These are phyloP conservation scores for Spodoptera littoralis DNA, from an alignment of 2,888 invertebrate species.

Conservation along the genomic window DNA sequence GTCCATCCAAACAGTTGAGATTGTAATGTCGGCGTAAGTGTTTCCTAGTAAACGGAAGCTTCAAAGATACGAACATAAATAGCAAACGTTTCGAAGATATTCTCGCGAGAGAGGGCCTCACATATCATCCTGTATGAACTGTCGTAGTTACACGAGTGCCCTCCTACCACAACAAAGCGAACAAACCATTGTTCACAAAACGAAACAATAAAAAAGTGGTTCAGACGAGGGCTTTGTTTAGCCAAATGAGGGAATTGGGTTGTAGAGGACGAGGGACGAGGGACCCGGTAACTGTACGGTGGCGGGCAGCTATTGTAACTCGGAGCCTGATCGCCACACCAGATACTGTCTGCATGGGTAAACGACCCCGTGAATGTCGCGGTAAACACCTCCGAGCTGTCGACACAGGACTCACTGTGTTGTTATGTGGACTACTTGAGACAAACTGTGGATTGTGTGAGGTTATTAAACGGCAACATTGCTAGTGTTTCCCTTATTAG, in stretches of 20 bases:
- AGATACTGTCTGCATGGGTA: constrained; percentile 40
- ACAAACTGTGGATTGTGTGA: too few relatives aligned
- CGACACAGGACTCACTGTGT: constrained; percentile 10
- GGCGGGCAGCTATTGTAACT: constrained; percentile 29
- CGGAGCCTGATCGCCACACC: constrained; percentile 33
- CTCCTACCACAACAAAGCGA: constrained; percentile 34
- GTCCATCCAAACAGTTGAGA: too few relatives aligned
- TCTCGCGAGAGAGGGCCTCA: background rate
- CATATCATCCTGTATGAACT: too few relatives aligned
- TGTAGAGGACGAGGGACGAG: constrained; percentile 35
- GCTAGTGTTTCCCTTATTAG: too few relatives aligned
- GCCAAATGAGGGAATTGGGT: constrained; percentile 51
- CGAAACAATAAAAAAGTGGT: constrained; percentile 57
- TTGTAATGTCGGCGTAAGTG: constrained; percentile 4
- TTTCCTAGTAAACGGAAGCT: constrained; percentile 7
- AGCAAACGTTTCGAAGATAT: constrained; percentile 18
- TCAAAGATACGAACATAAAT: constrained; percentile 14
- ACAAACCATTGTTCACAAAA: constrained; percentile 40
- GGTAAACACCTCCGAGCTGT: constrained; percentile 19
- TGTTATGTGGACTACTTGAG: background rate
- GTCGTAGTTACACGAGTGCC: constrained; percentile 12
- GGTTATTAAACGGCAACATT: too few relatives aligned
- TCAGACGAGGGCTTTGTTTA: constrained; percentile 50
- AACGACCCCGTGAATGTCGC: constrained; percentile 41
- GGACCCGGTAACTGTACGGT: constrained; percentile 20